Evolutionary conservation across 1,140 invertebrate species (phyloP).

Genomic region (Leptonema lineaticorne): DNA sequence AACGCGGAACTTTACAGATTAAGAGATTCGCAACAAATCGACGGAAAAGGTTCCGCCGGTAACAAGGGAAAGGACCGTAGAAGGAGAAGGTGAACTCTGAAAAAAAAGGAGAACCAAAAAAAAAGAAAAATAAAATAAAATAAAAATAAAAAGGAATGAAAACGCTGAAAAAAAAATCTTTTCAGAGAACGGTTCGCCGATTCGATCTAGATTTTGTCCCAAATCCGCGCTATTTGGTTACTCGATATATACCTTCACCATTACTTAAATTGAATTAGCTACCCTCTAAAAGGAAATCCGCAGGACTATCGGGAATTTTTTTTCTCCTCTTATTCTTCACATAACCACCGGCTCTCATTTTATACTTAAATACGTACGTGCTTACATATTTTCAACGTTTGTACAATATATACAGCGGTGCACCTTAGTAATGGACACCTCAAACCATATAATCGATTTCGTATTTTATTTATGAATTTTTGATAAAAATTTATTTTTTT

Average conservation of each 20-base stretch:
- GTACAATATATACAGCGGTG: too few relatives aligned
- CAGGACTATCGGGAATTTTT: not conserved
- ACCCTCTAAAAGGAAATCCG: constrained; percentile 9
- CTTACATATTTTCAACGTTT: too few relatives aligned
- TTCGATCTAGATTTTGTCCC: constrained; percentile 33
- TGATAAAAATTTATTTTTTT: too few relatives aligned
- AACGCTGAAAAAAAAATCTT: constrained; percentile 29
- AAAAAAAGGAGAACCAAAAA: too few relatives aligned
- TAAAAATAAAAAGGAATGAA: too few relatives aligned
- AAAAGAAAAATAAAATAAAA: too few relatives aligned
- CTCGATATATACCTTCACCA: constrained; percentile 33
- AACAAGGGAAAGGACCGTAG: too few relatives aligned
- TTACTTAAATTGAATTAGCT: constrained; percentile 37
- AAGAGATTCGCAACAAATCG: constrained; percentile 5
- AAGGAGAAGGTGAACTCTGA: too few relatives aligned
- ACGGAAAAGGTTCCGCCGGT: not conserved
- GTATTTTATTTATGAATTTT: too few relatives aligned
- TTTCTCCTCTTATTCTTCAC: not conserved
- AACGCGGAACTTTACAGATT: not conserved
- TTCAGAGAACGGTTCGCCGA: constrained; percentile 24
- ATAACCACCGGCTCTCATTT: not conserved
- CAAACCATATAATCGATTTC: too few relatives aligned
- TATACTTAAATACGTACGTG: not conserved
- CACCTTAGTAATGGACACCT: too few relatives aligned
- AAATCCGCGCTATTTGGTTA: constrained; percentile 21